phyloP scores from a whole-genome alignment of 2,888 invertebrate species.

The Eupithecia exiguata region DNA sequence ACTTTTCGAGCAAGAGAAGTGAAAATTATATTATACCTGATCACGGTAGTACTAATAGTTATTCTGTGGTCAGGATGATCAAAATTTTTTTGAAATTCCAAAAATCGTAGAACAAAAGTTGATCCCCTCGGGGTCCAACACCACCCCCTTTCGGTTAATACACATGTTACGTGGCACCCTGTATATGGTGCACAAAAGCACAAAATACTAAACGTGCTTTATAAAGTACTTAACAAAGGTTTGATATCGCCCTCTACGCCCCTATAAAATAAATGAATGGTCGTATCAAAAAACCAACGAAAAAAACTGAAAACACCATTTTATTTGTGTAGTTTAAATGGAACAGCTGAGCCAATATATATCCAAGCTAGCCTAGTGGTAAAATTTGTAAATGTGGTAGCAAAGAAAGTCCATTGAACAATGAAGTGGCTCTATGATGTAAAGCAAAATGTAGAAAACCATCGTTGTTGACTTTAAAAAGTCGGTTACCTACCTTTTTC shows the following conservation, averaged over 20 bases:
- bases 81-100: too few species aligned
- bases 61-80: too few species aligned
- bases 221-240: constrained; percentile 14
- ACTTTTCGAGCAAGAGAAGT: too few species aligned
- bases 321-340: not conserved
- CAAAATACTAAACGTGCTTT: not conserved
- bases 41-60: not conserved
- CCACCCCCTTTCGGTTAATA: too few species aligned
- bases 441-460: not conserved
- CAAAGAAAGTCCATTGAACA: not conserved
- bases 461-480: not conserved
- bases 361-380: not conserved
- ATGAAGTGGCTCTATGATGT: not conserved
- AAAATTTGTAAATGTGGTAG: not conserved
- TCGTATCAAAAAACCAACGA: constrained; percentile 37
- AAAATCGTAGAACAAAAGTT: too few species aligned
- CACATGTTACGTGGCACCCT: too few species aligned
- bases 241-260: constrained; percentile 27
- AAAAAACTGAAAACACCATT: constrained; percentile 24
- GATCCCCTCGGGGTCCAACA: too few species aligned
- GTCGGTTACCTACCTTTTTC: not conserved
- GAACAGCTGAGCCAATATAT: constrained; percentile 9
- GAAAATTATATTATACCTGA: not conserved
- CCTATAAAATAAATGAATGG: constrained; percentile 40
- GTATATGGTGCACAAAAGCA: too few species aligned